phyloP scores from a whole-genome alignment of 2,888 invertebrate species.

The Pachliopta kotzebuea region DNA sequence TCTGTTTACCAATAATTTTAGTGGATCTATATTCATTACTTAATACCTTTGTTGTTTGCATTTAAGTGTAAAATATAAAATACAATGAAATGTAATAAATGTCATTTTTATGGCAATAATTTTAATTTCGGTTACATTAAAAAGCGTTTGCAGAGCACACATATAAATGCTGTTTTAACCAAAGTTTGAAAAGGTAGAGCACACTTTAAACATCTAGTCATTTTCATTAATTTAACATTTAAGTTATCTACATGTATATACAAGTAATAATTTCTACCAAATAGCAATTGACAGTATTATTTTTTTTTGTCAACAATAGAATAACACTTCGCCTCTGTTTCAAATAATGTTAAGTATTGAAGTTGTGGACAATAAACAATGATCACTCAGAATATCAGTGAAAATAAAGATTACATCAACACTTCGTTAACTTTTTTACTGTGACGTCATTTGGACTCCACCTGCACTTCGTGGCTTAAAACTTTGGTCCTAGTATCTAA shows the following conservation, averaged over 20 bases:
- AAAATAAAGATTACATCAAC: no score
- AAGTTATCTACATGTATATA: background rate
- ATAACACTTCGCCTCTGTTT: no score
- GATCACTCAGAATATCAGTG: no score
- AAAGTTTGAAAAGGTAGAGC: background rate
- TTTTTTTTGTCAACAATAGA: background rate
- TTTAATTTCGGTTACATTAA: background rate
- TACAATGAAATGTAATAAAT: no score
- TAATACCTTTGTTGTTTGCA: background rate
- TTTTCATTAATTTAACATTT: background rate
- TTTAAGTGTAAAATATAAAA: no score
- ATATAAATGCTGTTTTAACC: background rate
- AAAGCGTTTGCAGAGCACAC: background rate
- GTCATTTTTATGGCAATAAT: no score
- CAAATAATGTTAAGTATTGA: no score
- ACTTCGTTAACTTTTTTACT: no score
- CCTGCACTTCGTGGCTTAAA: no score
- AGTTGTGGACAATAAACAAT: no score
- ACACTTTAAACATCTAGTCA: background rate
- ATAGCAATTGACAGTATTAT: slow-evolving; percentile 3
- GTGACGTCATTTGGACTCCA: no score
- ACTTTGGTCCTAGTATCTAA: no score
- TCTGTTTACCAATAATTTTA: background rate
- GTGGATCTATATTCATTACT: background rate
- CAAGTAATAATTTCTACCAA: background rate